phyloP scores from a whole-genome alignment of 2,797 vertebrate species.

The Strix occidentalis region DNA sequence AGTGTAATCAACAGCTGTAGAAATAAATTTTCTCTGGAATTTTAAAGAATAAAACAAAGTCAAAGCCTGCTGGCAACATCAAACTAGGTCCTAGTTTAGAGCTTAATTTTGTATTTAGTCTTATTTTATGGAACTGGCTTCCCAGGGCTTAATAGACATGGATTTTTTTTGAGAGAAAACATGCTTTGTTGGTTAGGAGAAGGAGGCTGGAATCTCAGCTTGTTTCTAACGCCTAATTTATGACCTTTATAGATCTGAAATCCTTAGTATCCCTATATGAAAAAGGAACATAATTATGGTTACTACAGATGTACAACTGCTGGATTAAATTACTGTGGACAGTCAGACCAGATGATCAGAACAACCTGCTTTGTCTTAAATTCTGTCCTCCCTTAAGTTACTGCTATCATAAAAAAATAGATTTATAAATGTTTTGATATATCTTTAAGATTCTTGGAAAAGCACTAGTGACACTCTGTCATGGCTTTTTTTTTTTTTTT shows the following conservation, averaged over 20 bases:
- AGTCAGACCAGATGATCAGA: not conserved
- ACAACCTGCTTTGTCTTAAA: not conserved
- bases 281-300: not conserved
- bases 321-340: not conserved
- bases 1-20: not conserved
- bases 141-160: not conserved
- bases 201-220: not conserved
- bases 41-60: not conserved
- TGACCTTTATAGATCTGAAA: not conserved
- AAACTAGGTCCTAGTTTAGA: not conserved
- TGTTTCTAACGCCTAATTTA: not conserved
- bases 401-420: not conserved
- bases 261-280: not conserved
- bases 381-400: not conserved
- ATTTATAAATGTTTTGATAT: not conserved
- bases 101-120: not conserved
- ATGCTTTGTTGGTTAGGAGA: not conserved
- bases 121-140: not conserved
- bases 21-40: not conserved
- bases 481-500: not conserved
- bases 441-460: not conserved
- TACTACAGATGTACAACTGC: not conserved
- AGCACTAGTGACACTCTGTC: not conserved
- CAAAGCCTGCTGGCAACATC: not conserved
- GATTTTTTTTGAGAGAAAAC: not conserved